These are phyloP conservation scores for Wasmannia auropunctata DNA, from an alignment of 1,140 invertebrate species.

Conservation along the genomic window DNA sequence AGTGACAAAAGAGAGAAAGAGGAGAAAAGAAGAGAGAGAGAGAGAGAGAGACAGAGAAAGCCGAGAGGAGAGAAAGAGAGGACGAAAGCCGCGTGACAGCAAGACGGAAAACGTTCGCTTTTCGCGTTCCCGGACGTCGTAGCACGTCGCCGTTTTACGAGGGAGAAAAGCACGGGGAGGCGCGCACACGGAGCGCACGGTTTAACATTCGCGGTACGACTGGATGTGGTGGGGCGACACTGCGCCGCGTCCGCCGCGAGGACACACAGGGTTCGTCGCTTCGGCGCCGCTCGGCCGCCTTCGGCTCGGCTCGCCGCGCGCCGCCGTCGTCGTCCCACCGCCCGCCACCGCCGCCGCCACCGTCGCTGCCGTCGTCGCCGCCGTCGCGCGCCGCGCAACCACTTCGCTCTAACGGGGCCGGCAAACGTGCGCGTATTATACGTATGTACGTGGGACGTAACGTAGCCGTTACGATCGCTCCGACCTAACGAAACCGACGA, in stretches of 20 bases:
- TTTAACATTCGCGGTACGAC: constrained; percentile 80
- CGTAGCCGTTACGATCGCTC: constrained; percentile 34
- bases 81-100: neutral
- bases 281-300: constrained; percentile 71
- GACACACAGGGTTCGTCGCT: constrained; percentile 76
- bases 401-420: constrained; percentile 60
- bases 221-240: constrained; percentile 78
- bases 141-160: constrained; percentile 32
- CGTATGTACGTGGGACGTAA: constrained; percentile 51
- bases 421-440: constrained; percentile 39
- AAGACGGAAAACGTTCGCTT: neutral
- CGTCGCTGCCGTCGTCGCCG: neutral
- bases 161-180: constrained; percentile 47
- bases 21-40: neutral
- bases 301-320: constrained; percentile 46
- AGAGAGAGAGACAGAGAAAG: neutral
- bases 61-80: no score
- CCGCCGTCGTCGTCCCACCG: no score
- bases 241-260: constrained; percentile 71
- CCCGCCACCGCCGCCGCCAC: constrained; percentile 1
- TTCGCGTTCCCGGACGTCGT: constrained; percentile 6
- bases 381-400: constrained; percentile 11
- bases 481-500: constrained; percentile 54
- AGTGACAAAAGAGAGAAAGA: neutral
- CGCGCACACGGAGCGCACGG: constrained; percentile 70